A percentile compares a stretch with the other conserved stretches of the same genome.
phyloP scores from a whole-genome alignment of 1,140 invertebrate genomes.

The Physella acuta region DNA sequence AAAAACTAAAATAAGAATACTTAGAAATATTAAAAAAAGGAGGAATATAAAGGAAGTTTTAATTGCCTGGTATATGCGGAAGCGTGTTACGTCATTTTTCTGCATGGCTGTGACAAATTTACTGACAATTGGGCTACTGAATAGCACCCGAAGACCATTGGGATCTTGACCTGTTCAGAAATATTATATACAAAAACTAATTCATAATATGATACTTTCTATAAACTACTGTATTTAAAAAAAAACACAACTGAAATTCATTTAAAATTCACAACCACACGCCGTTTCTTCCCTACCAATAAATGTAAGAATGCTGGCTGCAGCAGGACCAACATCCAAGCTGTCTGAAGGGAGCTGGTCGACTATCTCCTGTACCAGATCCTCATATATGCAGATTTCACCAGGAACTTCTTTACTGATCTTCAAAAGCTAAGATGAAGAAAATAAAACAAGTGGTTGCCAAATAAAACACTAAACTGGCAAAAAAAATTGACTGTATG shows the following conservation, averaged over 20 bases:
- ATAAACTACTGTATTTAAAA: too few species aligned
- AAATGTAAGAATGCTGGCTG: conserved; percentile 65
- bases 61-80: conserved; percentile 69
- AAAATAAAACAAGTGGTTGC: not conserved
- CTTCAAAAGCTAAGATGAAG: conserved; percentile 24
- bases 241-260: too few species aligned
- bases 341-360: conserved; percentile 66
- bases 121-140: conserved; percentile 61
- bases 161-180: conserved; percentile 49
- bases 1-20: too few species aligned
- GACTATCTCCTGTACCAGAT: conserved; percentile 54
- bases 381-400: conserved; percentile 18
- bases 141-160: conserved; percentile 60
- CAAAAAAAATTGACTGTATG: too few species aligned
- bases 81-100: conserved; percentile 64
- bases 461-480: not conserved
- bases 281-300: too few species aligned
- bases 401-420: conserved; percentile 19
- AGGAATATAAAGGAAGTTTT: too few species aligned
- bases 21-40: too few species aligned
- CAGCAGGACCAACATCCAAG: conserved; percentile 66
- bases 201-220: not conserved
- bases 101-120: conserved; percentile 63
- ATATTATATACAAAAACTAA: too few species aligned
- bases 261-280: too few species aligned